Base-by-base conservation (phyloP, 2,113 vertebrate species). In the Rhadina sibilatrix region DNA sequence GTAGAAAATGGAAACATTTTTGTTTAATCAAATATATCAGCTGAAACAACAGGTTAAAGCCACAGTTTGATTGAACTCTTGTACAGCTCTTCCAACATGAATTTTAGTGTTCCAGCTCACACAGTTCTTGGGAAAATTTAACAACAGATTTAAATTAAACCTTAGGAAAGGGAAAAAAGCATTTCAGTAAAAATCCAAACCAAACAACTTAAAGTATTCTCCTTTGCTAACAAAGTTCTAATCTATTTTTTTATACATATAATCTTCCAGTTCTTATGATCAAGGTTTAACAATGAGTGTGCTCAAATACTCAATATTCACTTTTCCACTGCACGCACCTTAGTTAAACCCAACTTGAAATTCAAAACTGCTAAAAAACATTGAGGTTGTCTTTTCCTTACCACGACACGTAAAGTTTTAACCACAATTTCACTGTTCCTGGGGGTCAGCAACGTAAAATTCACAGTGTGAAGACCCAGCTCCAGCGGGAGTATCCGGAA, bases 401-500 rank as follows among this genome's bases (percentile, higher is more conserved):
- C 99, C 99, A 98, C 97, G 4, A 99, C 99, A n/a, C 97, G 97
- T 13, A 99, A 96, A 16, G 93, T 99, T 98, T 99, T 99, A 42
- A 99, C 87, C 15, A 99, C 49, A 52, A 60, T 97, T 91, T 99
- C 99, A 14, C 10, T 91, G 37, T 93, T 89, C 3, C 46, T 1
- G 0, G 57, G 57, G n/a, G 23, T 37, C 23, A 59, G 57, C 57
- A 59, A 3, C 6, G 54, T 57, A n/a, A 57, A 57, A n/a, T 57
- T 57, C 2, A 57, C 92, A 2, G 89, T 96, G 96, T 99, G 99
- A 22, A 98, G 97, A 11, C 99, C 99, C 2, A 97, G 35, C 74
- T 99, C 98, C 96, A 99, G 91, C 2, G 99, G 99, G 89, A 99
- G 97, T 37, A 99, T 87, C 12, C 89, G 98, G 95, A 99, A 99